Evolutionary conservation across 2,797 vertebrate species (phyloP).

Genomic region (Aplochiton taeniatus): DNA sequence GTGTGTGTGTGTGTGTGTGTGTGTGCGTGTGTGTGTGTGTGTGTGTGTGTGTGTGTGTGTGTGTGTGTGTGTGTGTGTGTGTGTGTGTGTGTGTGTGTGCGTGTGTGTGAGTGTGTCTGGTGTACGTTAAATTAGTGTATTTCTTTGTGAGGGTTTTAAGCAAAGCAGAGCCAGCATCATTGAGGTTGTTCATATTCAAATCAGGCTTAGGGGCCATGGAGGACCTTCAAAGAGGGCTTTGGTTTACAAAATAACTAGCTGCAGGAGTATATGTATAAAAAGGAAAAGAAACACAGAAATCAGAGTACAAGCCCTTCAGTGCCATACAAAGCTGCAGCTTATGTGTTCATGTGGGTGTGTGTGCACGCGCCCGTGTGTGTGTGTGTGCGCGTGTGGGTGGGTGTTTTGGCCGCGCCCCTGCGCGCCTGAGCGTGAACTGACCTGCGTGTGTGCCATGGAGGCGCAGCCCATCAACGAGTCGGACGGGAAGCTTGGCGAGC

Average conservation of each 20-base stretch:
- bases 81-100: slow-evolving; percentile 8
- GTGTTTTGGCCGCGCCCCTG: not conserved
- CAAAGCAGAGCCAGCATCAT: slow-evolving; percentile 28
- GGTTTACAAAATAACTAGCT: too few relatives aligned
- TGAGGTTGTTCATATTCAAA: slow-evolving; percentile 43
- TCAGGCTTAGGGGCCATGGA: slow-evolving; percentile 36
- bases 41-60: slow-evolving; percentile 24
- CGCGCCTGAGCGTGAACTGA: slow-evolving; percentile 38
- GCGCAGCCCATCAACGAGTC: slow-evolving; percentile 71
- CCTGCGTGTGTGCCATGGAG: slow-evolving; percentile 67
- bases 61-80: not conserved
- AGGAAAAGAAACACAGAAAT: too few relatives aligned
- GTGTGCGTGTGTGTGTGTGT: not conserved
- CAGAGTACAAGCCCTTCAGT: not conserved
- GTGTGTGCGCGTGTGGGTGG: not conserved
- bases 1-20: slow-evolving; percentile 1
- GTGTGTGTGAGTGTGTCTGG: not conserved
- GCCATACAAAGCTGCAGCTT: not conserved
- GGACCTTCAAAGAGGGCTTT: not conserved
- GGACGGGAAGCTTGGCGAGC: slow-evolving; percentile 69
- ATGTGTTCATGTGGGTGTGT: not conserved
- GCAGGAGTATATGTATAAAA: too few relatives aligned
- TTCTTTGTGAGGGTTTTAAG: slow-evolving; percentile 29
- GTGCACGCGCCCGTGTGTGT: not conserved
- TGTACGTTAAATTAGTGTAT: not conserved